Base-by-base conservation (phyloP, 2,797 vertebrate species). In the Falco cherrug region DNA sequence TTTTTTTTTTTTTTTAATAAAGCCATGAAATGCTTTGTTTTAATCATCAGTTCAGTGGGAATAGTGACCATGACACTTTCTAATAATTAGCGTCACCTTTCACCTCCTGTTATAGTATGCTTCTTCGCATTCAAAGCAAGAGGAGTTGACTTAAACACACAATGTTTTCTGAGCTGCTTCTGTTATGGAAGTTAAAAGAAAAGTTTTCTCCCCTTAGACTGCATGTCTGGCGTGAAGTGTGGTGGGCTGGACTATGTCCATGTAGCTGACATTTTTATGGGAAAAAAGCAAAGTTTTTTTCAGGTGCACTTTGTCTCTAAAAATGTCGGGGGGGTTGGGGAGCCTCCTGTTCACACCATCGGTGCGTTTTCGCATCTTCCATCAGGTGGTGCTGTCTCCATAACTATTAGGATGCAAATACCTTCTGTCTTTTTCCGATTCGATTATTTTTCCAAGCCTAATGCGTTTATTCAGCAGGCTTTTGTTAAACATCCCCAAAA, bases 351-450 rank as follows among this genome's bases (percentile, higher is more conserved):
- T 25, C 18, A 53, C 7, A 74, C 79, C 70, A 5, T 20, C n/a
- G 4, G 5, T 61, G 75, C 28, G 3, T 73, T 87, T 84, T 60
- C 26, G 0, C 37, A 11, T 68, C 86, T 74, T 54, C 97, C 98
- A 96, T 98, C 95, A 92, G 98, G 97, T 98, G 98, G 98, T 97
- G 98, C 98, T 98, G 93, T 97, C 96, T 95, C 82, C 98, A 98
- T 87, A 98, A 95, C 97, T 91, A 97, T 98, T 87, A 79, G 94
- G 89, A 97, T 96, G 94, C 93, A 96, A 97, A 97, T 96, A 25
- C 21, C 10, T 81, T 84, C 76, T 31, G 31, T 83, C 86, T 89
- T 64, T 82, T 24, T 53, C 59, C 13, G 87, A 84, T 74, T 59
- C 80, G 96, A 93, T 90, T 97, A 50, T 95, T 89, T 97, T 96